phyloP scores from a whole-genome alignment of 2,113 vertebrate genomes.

The Microcebus griseorufus region DNA sequence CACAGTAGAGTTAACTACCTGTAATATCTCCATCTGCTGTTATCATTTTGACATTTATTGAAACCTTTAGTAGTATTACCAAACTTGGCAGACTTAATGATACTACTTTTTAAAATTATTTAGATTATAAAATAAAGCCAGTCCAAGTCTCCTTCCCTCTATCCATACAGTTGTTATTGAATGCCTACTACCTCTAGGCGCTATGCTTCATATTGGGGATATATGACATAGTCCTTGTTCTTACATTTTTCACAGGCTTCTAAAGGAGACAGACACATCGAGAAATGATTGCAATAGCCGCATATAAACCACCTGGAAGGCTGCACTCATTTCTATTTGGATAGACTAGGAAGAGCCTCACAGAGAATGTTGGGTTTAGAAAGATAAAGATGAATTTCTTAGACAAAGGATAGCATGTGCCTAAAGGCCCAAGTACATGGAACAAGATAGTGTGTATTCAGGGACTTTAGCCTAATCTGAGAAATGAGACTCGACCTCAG shows the following conservation, averaged over 20 bases:
- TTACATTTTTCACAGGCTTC: background rate
- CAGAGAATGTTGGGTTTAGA: background rate
- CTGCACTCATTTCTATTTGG: background rate
- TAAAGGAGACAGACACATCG: background rate
- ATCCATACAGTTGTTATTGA: background rate
- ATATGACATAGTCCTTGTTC: background rate
- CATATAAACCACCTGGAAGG: background rate
- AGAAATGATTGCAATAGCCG: background rate
- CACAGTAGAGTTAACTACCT: background rate
- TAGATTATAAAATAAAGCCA: background rate
- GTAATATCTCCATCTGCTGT: background rate
- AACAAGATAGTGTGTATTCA: background rate
- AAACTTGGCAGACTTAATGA: background rate
- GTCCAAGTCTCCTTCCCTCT: background rate
- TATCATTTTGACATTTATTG: slow-evolving; percentile 8
- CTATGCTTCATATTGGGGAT: background rate
- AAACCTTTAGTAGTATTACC: background rate
- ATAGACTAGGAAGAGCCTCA: background rate
- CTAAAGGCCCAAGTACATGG: background rate
- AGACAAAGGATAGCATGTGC: background rate
- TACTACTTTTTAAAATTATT: background rate
- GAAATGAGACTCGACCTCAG: background rate
- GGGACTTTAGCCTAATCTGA: background rate
- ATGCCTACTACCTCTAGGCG: background rate
- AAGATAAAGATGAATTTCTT: background rate